A percentile compares a stretch with the other conserved stretches of the same genome.
These are phyloP conservation scores for Arrhopalites spinosus DNA, from an alignment of 2,888 invertebrate species.

Conservation along the genomic window DNA sequence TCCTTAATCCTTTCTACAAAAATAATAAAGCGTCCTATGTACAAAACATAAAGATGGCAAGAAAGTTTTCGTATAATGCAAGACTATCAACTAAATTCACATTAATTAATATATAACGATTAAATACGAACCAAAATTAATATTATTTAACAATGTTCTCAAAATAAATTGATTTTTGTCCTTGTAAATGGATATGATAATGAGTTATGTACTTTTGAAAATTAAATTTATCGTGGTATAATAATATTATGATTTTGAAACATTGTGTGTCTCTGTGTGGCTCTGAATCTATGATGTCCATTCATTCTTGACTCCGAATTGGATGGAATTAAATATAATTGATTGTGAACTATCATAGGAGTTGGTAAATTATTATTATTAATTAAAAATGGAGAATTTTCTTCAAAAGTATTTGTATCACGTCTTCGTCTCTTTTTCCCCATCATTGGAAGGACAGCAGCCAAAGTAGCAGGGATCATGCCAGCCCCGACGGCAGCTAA, in stretches of 20 bases:
- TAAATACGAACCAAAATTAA: background rate
- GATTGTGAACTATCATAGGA: slow-evolving; percentile 11
- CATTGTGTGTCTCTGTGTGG: background rate
- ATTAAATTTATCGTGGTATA: slow-evolving; percentile 5
- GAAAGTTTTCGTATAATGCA: slow-evolving; percentile 15
- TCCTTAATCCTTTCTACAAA: too few species aligned
- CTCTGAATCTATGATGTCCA: background rate
- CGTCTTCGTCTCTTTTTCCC: slow-evolving; percentile 48
- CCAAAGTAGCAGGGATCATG: slow-evolving; percentile 37
- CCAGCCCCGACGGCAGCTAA: slow-evolving; percentile 53
- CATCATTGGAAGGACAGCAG: slow-evolving; percentile 48
- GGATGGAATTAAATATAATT: slow-evolving; percentile 11
- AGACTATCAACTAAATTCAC: background rate
- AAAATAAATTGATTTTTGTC: background rate
- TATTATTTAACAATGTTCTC: background rate
- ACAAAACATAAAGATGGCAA: slow-evolving; percentile 31
- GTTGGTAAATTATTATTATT: too few species aligned
- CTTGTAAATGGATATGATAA: background rate
- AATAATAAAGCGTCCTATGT: background rate
- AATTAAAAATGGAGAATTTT: background rate
- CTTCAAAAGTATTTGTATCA: background rate
- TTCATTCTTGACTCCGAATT: background rate
- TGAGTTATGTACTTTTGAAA: too few species aligned
- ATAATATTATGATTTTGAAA: slow-evolving; percentile 1
- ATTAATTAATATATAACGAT: background rate